These are phyloP conservation scores for Centropus unirufus DNA, from an alignment of 2,113 vertebrate species.

Conservation along the genomic window DNA sequence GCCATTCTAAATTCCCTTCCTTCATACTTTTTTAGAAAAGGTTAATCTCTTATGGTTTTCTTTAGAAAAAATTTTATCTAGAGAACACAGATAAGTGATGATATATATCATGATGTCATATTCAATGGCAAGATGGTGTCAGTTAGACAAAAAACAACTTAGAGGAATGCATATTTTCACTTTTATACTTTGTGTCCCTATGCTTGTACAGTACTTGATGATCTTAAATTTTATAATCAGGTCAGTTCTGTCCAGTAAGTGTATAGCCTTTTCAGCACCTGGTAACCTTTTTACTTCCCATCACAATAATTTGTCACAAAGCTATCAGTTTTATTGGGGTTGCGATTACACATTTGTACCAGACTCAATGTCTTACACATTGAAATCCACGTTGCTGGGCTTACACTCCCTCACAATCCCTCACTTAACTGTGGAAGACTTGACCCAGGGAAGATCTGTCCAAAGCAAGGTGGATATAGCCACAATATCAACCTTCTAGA, in stretches of 20 bases:
- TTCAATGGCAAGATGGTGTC: neutral
- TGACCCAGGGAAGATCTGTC: neutral
- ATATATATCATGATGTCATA: neutral
- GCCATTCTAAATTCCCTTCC: neutral
- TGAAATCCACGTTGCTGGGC: neutral
- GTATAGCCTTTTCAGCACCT: neutral
- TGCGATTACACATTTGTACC: neutral
- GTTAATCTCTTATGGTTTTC: neutral
- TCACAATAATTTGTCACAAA: neutral
- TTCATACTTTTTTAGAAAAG: neutral
- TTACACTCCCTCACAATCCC: neutral
- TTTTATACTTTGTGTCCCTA: neutral
- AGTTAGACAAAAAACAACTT: neutral
- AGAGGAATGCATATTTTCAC: neutral
- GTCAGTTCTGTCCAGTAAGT: neutral
- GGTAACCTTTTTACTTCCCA: neutral
- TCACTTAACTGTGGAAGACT: neutral
- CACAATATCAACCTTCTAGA: neutral
- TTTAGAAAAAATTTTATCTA: neutral
- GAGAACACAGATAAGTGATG: neutral
- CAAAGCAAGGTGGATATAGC: neutral
- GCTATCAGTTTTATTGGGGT: neutral
- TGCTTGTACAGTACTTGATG: neutral
- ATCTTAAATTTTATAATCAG: neutral
- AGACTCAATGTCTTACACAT: rapidly evolving